Evolutionary conservation across 2,797 vertebrate genomes (phyloP), one percentile per base, ranked within the genome.

Genomic region (Manis crassicaudata): DNA sequence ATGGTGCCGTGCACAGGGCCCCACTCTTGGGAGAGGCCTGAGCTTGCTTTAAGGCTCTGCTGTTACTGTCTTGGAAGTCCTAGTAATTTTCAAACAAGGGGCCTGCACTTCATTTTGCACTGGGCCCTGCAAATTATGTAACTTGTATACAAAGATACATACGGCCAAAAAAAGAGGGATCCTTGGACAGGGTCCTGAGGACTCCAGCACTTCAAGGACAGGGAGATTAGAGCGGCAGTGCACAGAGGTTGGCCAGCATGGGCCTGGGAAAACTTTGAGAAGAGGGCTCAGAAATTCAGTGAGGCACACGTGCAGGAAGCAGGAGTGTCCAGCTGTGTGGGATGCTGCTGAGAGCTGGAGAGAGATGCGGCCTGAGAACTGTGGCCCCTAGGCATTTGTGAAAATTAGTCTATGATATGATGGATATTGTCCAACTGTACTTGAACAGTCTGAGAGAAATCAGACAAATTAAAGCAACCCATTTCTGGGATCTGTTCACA

Each of bases 281-380:
- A 35, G 3, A 0, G 16, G 27, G 14, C 11, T 32, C 2, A 4
- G n/a, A 4, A 37, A 17, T 29, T 13, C 13, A 5, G 67, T 1
- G 29, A 73, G 73, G 52, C 40, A 46, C 25, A 3, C 5, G 23
- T 67, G 50, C 81, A n/a, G 92, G 63, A 52, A 50, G 29, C 0
- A 0, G 6, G 75, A 40, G n/a, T 50, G 29, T 46, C 37, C 0
- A 0, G 13, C 37, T 27, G 35, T 67, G 65, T 20, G 20, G 27
- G 12, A 16, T 70, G 70, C 67, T 35, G 6, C 68, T 20, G 65
- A 46, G 18, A 72, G 23, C 58, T 88, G 76, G 40, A 5, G 40
- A 35, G 77, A 46, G 63, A 32, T 5, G 25, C 75, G 40, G 40
- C 68, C 12, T 11, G 62, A 83, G 63, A 70, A 46, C 21, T 3